These are phyloP conservation scores for Dioctria rufipes DNA, from an alignment of 2,888 invertebrate species.

Conservation along the genomic window DNA sequence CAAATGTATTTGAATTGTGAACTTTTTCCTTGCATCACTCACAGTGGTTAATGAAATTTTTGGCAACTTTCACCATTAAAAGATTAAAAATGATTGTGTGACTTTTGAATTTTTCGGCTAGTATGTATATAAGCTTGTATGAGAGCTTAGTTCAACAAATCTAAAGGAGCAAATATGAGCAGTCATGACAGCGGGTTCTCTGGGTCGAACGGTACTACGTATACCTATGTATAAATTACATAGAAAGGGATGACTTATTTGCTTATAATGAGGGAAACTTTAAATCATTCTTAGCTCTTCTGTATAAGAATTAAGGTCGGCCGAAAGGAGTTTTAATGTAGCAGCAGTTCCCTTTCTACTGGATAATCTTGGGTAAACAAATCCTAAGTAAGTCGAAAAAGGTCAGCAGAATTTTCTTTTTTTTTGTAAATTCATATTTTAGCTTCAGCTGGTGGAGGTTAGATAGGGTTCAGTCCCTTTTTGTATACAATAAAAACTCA, in stretches of 20 bases:
- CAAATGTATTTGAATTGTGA: slow-evolving; percentile 4
- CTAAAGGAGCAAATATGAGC: slow-evolving; percentile 22
- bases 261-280: slow-evolving; percentile 45
- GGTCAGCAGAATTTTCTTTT: slow-evolving; percentile 37
- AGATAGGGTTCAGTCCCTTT: slow-evolving; percentile 12
- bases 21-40: slow-evolving; percentile 13
- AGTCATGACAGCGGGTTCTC: slow-evolving; percentile 1
- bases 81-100: slow-evolving; percentile 43
- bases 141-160: neutral
- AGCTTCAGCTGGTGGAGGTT: neutral
- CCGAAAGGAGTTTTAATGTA: slow-evolving; percentile 24
- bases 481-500: neutral
- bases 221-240: too few species aligned
- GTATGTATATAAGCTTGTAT: neutral
- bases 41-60: slow-evolving; percentile 11
- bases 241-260: slow-evolving; percentile 46
- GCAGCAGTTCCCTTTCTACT: slow-evolving; percentile 3
- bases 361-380: slow-evolving; percentile 47
- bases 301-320: slow-evolving; percentile 12
- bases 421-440: slow-evolving; percentile 19
- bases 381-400: slow-evolving; percentile 45
- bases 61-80: slow-evolving; percentile 36
- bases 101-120: slow-evolving; percentile 23
- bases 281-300: neutral
- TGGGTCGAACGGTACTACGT: slow-evolving; percentile 2